Evolutionary conservation across 2,797 vertebrate genomes (phyloP), one percentile per base, ranked within the genome.

Genomic region (Eulemur rubriventer): DNA sequence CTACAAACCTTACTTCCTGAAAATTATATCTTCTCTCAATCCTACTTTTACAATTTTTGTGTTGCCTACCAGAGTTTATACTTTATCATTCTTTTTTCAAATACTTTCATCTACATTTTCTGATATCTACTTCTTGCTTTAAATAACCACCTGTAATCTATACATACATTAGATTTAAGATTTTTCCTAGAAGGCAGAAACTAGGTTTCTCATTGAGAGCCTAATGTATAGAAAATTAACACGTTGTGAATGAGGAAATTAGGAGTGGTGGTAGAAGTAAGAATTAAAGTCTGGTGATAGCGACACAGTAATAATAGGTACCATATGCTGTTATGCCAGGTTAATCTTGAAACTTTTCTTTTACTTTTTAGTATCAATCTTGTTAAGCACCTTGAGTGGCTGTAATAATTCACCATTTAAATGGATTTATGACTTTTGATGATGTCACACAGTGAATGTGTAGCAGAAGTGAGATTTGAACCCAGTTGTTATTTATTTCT

Each of bases 271-370:
- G 18, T 20, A 30, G 41, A 41, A 72, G 11, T 2, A 18, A 59
- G 26, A 48, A 38, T 2, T 28, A n/a, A 48, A n/a, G 18, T 10
- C 4, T 16, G 6, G 22, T 30, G 3, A 13, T 35, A 63, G 20
- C 1, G 26, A 59, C 7, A 4, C 2, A n/a, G 59, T 1, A 35
- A 28, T 3, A 28, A 35, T 0, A 7, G 30, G 20, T 33, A n/a
- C 2, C 48, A 8, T 26, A 7, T 6, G 26, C 13, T 48, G 5
- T 35, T 35, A 7, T 43, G 61, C 4, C 30, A 26, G 24, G 13
- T 11, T 33, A 46, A 70, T 61, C n/a, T 75, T 38, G 16, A 48
- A 57, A 33, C 7, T 30, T 93, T 75, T 92, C 33, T 88, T 28
- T 57, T 50, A 22, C 9, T 61, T 93, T 91, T 35, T 43, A 33